Base-by-base conservation (phyloP, 2,113 vertebrate genomes). In the Rhea pennata region DNA sequence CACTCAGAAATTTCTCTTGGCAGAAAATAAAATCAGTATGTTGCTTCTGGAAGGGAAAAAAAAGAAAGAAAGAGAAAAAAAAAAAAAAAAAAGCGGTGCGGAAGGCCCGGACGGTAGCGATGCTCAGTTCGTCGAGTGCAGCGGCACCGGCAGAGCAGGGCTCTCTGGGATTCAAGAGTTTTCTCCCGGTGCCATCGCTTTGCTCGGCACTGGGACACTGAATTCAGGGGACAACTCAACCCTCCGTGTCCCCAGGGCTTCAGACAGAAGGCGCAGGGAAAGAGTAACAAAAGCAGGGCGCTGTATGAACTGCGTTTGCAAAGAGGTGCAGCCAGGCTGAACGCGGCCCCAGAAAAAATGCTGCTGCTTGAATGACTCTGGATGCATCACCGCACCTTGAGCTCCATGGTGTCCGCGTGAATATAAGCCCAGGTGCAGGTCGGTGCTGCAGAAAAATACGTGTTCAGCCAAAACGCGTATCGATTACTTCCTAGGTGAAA, bases 21-120 rank as follows among this genome's bases (percentile, higher is more conserved):
- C 54, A 90, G 75, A 91, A 95, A 91, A 92, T 84, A 79, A 96
- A 96, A 95, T 91, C 94, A 92, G 88, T 92, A 93, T 6, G 39
- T 64, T 90, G 46, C 24, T 84, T 53, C 61, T 72, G 70, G 13
- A 44, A 44, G 42, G 13, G 13, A 44, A 44, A 13, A 13, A 12
- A 77, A 67, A 12, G 42, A 16, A 71, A 54, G 7, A 53, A 14
- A 73, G 82, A 70, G 36, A 42, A 42, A 42, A 42, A 42, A 13
- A 44, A 44, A 44, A 13, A 44, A 44, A 44, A 44, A 31, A 20
- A 84, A 70, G 40, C 16, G 9, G 16, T 66, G 64, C 78, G 61
- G 71, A 83, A 93, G 71, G 53, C 87, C 17, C 58, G 78, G 87
- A 70, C 33, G 58, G 1, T 4, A 93, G 71, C 44, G 53, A 8